Conservation (phyloP, 2,797 vertebrate species). For the Etheostoma nigrum region DNA sequence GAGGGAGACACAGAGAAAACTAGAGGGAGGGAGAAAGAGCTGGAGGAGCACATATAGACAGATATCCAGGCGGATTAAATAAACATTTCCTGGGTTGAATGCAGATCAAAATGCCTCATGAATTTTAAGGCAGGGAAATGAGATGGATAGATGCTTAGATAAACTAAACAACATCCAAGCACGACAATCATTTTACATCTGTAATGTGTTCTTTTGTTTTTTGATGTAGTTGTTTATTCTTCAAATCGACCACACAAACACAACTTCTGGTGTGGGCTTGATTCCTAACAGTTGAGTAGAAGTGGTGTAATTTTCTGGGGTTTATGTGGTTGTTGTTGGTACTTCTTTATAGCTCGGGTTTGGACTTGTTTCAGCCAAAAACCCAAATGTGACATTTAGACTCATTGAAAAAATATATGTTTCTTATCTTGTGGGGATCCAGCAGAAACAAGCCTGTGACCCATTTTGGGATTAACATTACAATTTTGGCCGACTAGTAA, state of each 20-base stretch:
- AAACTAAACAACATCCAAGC: slow-evolving; percentile 27
- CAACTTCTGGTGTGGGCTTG: slow-evolving; percentile 31
- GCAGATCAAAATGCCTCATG: slow-evolving; percentile 36
- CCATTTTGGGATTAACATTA: slow-evolving; percentile 33
- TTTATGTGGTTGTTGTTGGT: slow-evolving; percentile 31
- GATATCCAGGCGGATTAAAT: slow-evolving; percentile 47
- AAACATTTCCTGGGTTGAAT: slow-evolving; percentile 47
- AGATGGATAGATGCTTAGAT: background rate
- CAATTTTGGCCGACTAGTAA: slow-evolving; percentile 27
- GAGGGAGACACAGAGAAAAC: background rate
- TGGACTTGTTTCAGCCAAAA: slow-evolving; percentile 9
- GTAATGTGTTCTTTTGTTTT: slow-evolving; percentile 18
- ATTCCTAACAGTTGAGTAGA: slow-evolving; percentile 41
- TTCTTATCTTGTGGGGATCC: slow-evolving; percentile 26
- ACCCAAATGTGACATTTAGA: slow-evolving; percentile 25
- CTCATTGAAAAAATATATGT: slow-evolving; percentile 23
- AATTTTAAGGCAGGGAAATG: slow-evolving; percentile 18
- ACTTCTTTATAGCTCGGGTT: background rate
- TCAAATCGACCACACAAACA: slow-evolving; percentile 51
- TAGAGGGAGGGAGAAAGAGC: slow-evolving; percentile 31
- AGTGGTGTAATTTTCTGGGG: slow-evolving; percentile 47
- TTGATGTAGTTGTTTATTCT: slow-evolving; percentile 41
- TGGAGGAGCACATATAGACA: slow-evolving; percentile 41
- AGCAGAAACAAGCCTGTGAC: slow-evolving; percentile 21
- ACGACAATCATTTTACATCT: slow-evolving; percentile 24